Percentiles rank a stretch among this genome's conserved stretches.
phyloP scores from a whole-genome alignment of 2,113 vertebrate species.

The Xyrauchen texanus region DNA sequence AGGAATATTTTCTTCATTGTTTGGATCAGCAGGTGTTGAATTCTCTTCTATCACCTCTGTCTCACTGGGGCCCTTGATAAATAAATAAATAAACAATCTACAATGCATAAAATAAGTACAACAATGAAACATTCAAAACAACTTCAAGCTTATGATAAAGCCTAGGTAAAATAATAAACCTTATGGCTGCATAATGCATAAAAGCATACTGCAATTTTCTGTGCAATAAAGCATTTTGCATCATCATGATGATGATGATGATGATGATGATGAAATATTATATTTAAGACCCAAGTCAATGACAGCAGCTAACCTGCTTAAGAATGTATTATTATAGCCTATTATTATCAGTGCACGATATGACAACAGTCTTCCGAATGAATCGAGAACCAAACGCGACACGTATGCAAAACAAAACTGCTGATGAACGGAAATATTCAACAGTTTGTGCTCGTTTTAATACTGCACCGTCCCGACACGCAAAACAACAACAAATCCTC shows the following conservation, averaged over 20 bases:
- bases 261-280: background rate
- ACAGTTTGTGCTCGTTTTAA: conserved; percentile 7
- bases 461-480: background rate
- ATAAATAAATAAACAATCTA: background rate
- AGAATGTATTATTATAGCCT: background rate
- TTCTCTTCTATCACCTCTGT: conserved; percentile 53
- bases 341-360: background rate
- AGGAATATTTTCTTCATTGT: conserved; percentile 59
- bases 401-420: background rate
- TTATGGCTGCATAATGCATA: background rate
- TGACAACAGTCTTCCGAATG: background rate
- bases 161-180: too few relatives aligned
- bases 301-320: background rate
- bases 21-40: conserved; percentile 39
- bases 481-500: conserved; percentile 10
- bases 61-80: conserved; percentile 51
- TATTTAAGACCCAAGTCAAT: background rate
- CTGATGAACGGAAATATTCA: background rate
- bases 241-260: background rate
- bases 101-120: background rate
- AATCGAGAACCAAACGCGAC: background rate
- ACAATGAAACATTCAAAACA: background rate
- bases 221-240: background rate
- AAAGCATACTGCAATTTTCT: background rate
- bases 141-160: too few relatives aligned